phyloP scores from a whole-genome alignment of 2,113 vertebrate species.

The Brevimyrus niger region DNA sequence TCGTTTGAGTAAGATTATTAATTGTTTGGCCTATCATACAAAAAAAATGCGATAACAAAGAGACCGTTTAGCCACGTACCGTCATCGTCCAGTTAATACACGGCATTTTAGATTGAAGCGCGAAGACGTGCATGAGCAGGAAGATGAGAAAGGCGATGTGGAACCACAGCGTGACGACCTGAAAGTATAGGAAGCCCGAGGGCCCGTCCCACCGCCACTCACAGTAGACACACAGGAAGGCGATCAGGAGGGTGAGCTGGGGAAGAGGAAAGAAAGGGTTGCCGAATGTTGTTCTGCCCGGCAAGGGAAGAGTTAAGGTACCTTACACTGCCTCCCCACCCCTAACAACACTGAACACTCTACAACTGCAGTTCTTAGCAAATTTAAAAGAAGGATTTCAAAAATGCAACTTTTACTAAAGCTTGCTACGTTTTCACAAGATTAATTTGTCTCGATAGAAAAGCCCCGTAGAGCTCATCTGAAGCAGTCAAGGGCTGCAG shows the following conservation, averaged over 20 bases:
- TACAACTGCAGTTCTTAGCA: neutral
- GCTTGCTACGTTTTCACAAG: neutral
- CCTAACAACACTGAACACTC: neutral
- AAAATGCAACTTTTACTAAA: neutral
- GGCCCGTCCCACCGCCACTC: constrained; percentile 30
- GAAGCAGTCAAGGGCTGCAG: neutral
- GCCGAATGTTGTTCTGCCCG: neutral
- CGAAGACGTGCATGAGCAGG: constrained; percentile 63
- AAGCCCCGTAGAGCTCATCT: neutral
- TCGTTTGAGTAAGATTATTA: too few relatives aligned
- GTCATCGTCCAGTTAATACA: constrained; percentile 68
- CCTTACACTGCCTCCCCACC: neutral
- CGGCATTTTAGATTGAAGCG: constrained; percentile 57
- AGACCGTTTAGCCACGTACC: constrained; percentile 48
- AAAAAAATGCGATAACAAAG: neutral
- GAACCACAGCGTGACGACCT: constrained; percentile 68
- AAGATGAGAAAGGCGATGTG: constrained; percentile 66
- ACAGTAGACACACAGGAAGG: constrained; percentile 57
- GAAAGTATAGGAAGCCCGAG: constrained; percentile 60
- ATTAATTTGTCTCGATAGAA: neutral
- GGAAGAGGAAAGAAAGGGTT: neutral
- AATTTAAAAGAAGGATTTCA: neutral
- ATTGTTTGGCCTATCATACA: too few relatives aligned
- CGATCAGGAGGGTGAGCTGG: constrained; percentile 64
- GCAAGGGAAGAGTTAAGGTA: neutral